Base-by-base conservation (phyloP, 2,888 invertebrate species). In the Selenia dentaria region DNA sequence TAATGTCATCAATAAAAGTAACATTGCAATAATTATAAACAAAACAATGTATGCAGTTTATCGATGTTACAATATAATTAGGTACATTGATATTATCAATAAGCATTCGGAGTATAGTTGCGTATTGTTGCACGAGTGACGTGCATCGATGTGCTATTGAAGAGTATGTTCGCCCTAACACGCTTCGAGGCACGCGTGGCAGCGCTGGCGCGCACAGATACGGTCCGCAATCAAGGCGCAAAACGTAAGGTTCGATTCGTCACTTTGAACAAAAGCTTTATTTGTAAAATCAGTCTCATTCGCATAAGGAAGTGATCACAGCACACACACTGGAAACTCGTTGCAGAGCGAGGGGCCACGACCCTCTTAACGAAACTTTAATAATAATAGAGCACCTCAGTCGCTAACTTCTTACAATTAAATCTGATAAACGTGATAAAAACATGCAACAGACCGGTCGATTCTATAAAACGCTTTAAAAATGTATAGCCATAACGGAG, bases 221-320 rank as follows among this genome's bases (percentile, higher is more conserved):
- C 61, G 40, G 46, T 44, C 6, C 36, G 46, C 57, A 62, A 54
- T 59, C 64, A 46, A 62, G 62, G 58, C 59, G 56, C 57, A 59
- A 57, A 64, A 71, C 59, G 71, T 72, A 76, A 78, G 75, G 76
- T 74, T 70, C 63, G 68, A 80, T 76, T 81, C 75, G 73, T 72
- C 67, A 70, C 68, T 80, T 80, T 74, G 79, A 80, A 81, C 79
- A 80, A 16, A 85, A 87, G 79, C 82, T 75, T 85, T 83, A 82
- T 75, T 81, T 83, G 80, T 86, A 86, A 90, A 90, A 88, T 90
- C 89, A 90, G 89, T 90, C 89, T 90, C 89, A 88, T 89, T 87
- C 87, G 83, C 89, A 89, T 89, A 89, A 90, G 89, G 89, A 89
- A 88, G 86, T 87, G 85, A 86, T 89, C 88, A 89, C 89, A 89